Base-by-base conservation (phyloP, 2,113 vertebrate species). In the Bubalus kerabau region DNA sequence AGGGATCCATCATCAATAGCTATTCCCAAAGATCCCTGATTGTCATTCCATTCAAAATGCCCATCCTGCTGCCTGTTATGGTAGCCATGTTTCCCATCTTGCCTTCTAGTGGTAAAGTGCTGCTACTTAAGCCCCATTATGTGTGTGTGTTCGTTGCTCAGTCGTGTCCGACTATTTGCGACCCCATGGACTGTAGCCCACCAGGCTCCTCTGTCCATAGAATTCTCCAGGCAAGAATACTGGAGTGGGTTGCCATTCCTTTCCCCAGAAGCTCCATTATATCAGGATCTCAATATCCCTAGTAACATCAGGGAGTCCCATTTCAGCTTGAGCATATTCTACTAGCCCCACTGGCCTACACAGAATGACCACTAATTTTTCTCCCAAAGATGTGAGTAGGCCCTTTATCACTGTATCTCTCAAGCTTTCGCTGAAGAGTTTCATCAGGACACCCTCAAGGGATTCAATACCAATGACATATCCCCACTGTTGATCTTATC, bases 121-220 rank as follows among this genome's bases (percentile, higher is more conserved):
- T 40, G 6, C 32, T 28, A 28, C 7, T 17, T 40, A 56, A n/a
- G 23, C 21, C 80, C 64, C 64, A 52, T 16, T 74, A 7, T 2
- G 24, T 71, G 67, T 71, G 19, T 71, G 19, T 11, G 5, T 71
- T 40, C 40, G 67, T 40, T 12, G 19, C n/a, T 71, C 67, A 36
- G 67, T 71, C n/a, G 0, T 71, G 19, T 71, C n/a, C 2, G 0
- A 71, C 67, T 2, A 40, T 23, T 12, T 71, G n/a, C 2, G 1
- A 40, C 19, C 10, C 67, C 19, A 71, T 6, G 21, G 67, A 24
- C 36, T 40, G 2, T 6, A 74, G 36, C 5, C n/a, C 67, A 40
- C 36, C 36, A 13, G 67, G 67, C 36, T 74, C 67, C n/a, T 23
- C n/a, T 40, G 19, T 1, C 67, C 19, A 40, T 24, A 40, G 11